phyloP scores from a whole-genome alignment of 2,113 vertebrate genomes.

The Cyanoderma ruficeps region DNA sequence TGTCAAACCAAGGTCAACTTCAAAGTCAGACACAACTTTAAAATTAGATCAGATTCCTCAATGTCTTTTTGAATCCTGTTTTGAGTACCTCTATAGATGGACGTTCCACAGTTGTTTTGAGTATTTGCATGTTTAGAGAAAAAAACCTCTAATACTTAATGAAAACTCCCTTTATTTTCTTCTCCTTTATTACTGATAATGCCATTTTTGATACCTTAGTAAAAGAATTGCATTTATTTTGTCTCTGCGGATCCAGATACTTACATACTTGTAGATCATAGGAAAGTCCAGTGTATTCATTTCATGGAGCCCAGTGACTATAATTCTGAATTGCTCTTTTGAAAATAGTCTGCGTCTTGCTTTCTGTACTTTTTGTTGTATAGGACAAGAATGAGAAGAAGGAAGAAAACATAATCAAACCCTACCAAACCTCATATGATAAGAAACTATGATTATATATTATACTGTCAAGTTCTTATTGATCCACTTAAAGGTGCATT shows the following conservation, averaged over 20 bases:
- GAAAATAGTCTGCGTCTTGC: not conserved
- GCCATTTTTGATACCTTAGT: not conserved
- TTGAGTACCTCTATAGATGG: not conserved
- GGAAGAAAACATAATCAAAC: not conserved
- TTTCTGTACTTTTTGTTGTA: not conserved
- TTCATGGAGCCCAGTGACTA: not conserved
- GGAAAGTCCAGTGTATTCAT: not conserved
- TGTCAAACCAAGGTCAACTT: not conserved
- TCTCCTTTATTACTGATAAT: not conserved
- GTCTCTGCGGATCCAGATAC: not conserved
- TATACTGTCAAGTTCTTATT: not conserved
- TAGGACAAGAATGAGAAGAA: not conserved
- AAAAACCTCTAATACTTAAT: not conserved
- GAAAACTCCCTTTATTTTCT: not conserved
- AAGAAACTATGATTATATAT: not conserved
- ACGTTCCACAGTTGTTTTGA: not conserved
- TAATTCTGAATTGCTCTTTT: not conserved
- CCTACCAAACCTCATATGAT: not conserved
- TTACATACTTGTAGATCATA: not conserved
- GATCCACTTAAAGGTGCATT: conserved; percentile 49
- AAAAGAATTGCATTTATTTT: not conserved
- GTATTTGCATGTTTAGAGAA: not conserved
- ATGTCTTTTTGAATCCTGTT: not conserved
- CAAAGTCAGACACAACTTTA: not conserved
- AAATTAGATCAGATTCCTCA: not conserved